Evolutionary conservation across 2,888 invertebrate species (phyloP).

Genomic region (Rosalia funebris): DNA sequence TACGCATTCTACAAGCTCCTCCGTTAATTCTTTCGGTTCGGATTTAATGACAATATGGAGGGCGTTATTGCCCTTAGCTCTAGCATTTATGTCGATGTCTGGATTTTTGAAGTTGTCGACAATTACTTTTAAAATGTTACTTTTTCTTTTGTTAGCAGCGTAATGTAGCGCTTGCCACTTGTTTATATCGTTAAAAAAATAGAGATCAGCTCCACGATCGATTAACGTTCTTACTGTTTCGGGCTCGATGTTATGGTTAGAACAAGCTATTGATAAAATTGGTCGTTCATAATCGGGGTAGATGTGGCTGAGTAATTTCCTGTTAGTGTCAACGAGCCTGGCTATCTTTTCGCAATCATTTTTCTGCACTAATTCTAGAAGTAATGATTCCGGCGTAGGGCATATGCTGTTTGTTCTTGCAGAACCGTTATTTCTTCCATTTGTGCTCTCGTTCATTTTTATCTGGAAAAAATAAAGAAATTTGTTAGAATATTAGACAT

Average conservation of each 20-base stretch:
- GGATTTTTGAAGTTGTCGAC: conserved; percentile 59
- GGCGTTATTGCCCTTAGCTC: conserved; percentile 55
- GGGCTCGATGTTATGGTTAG: conserved; percentile 68
- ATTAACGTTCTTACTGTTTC: conserved; percentile 70
- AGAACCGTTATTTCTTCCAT: conserved; percentile 31
- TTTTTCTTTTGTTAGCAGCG: conserved; percentile 68
- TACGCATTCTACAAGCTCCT: conserved; percentile 49
- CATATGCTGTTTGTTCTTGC: conserved; percentile 55
- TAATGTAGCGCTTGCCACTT: conserved; percentile 75
- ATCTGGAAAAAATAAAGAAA: too few species aligned
- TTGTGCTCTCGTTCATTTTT: conserved; percentile 6
- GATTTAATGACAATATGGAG: conserved; percentile 55
- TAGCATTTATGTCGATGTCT: conserved; percentile 48
- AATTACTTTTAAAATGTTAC: conserved; percentile 63
- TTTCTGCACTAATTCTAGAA: conserved; percentile 67
- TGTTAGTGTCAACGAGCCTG: conserved; percentile 65
- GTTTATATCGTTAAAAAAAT: conserved; percentile 64
- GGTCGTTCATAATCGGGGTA: conserved; percentile 70
- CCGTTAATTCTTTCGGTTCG: conserved; percentile 61
- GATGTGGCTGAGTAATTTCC: conserved; percentile 67
- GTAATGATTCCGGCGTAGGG: conserved; percentile 54
- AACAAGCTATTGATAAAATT: conserved; percentile 63
- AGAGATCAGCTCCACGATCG: conserved; percentile 71
- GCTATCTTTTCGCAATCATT: conserved; percentile 68
- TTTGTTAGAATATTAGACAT: too few species aligned